A percentile compares a stretch with the other conserved stretches of the same genome.
Evolutionary conservation across 2,888 invertebrate genomes (phyloP).

Genomic region (Luperina nickerlii): DNA sequence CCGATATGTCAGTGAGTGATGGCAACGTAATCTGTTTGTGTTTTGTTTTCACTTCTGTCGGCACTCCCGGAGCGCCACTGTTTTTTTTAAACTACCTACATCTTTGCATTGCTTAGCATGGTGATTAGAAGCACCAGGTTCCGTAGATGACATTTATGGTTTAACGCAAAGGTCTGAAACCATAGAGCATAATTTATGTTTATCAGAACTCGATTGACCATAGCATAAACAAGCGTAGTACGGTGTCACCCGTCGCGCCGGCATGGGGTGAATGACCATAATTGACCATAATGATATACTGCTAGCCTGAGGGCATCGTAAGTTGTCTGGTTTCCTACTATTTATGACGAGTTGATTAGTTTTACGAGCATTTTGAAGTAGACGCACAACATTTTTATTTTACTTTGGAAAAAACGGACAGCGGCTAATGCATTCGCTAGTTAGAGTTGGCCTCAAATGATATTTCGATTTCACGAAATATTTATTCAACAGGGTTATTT

Average conservation of each 20-base stretch:
- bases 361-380: background rate
- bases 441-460: background rate
- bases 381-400: background rate
- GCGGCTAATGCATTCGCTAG: background rate
- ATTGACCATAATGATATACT: slow-evolving; percentile 50
- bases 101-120: background rate
- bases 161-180: background rate
- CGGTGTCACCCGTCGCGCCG: slow-evolving; percentile 37
- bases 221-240: slow-evolving; percentile 40
- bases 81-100: no score
- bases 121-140: background rate
- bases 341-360: slow-evolving; percentile 22
- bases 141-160: background rate
- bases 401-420: background rate
- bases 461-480: background rate
- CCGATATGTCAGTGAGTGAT: no score
- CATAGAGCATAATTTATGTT: slow-evolving; percentile 37
- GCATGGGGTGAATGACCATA: slow-evolving; percentile 47
- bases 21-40: no score
- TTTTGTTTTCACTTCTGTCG: no score
- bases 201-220: slow-evolving; percentile 36
- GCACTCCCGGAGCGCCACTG: no score
- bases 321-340: slow-evolving; percentile 34
- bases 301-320: slow-evolving; percentile 33
- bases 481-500: background rate